Evolutionary conservation across 2,888 invertebrate species (phyloP).

Genomic region (Andrena fulva): DNA sequence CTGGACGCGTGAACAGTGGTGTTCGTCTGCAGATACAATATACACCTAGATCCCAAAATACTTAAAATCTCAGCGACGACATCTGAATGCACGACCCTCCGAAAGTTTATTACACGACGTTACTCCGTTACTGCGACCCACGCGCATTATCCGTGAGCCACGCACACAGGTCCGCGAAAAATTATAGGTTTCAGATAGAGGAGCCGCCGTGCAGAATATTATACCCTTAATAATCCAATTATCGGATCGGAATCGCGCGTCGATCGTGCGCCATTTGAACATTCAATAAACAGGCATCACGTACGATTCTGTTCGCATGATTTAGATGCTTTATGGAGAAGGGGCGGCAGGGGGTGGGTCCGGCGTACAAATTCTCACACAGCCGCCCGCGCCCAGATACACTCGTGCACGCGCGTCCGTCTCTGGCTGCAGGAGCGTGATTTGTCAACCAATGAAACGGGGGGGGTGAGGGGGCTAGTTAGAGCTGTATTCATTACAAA

Average conservation of each 20-base stretch:
- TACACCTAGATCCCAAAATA: not conserved
- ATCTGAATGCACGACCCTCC: too few relatives aligned
- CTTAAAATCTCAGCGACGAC: too few relatives aligned
- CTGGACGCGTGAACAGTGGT: conserved; percentile 39
- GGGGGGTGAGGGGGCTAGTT: conserved; percentile 76
- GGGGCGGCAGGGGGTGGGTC: conserved; percentile 12
- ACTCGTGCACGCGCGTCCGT: conserved; percentile 43
- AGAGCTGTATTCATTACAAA: conserved; percentile 82
- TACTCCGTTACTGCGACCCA: not conserved
- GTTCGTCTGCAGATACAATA: not conserved
- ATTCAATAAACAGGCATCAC: conserved; percentile 62
- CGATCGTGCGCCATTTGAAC: conserved; percentile 49
- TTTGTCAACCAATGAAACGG: conserved; percentile 65
- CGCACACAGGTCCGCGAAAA: conserved; percentile 8
- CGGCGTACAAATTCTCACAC: conserved; percentile 51
- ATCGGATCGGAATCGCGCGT: conserved; percentile 52
- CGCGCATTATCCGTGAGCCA: not conserved
- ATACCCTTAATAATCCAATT: conserved; percentile 66
- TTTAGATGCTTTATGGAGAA: conserved; percentile 50
- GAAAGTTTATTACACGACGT: not conserved
- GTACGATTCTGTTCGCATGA: conserved; percentile 58
- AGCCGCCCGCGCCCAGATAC: conserved; percentile 30
- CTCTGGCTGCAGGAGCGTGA: conserved; percentile 56
- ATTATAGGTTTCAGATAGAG: not conserved
- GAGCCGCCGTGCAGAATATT: conserved; percentile 31